Evolutionary conservation across 2,888 invertebrate genomes (phyloP).

Genomic region (Metalampra italica): DNA sequence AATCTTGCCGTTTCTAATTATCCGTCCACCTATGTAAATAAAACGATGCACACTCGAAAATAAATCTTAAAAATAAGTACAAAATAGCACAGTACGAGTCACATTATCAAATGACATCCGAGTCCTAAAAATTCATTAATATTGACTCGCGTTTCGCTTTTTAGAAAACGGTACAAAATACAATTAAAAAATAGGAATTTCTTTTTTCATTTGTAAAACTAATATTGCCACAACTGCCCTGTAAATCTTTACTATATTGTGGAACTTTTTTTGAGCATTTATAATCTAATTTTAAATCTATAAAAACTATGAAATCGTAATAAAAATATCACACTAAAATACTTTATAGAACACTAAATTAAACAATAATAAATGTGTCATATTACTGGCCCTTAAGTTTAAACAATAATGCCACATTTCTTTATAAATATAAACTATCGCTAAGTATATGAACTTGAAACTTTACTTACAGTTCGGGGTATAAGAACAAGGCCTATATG

Average conservation of each 20-base stretch:
- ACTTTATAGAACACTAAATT: neutral
- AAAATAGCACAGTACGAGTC: slow-evolving; percentile 1
- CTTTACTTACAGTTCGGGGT: too few species aligned
- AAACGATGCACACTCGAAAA: neutral
- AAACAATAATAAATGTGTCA: slow-evolving; percentile 9
- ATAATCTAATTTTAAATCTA: neutral
- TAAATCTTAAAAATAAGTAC: slow-evolving; percentile 2
- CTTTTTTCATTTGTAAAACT: slow-evolving; percentile 4
- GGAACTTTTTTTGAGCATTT: slow-evolving; percentile 9
- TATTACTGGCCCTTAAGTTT: slow-evolving; percentile 13
- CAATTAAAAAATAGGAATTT: slow-evolving; percentile 2
- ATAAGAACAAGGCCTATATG: too few species aligned
- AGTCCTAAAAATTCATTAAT: too few species aligned
- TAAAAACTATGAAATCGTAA: neutral
- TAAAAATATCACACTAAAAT: neutral
- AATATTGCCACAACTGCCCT: slow-evolving; percentile 14
- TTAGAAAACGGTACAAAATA: neutral
- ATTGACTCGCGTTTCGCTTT: neutral
- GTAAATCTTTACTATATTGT: slow-evolving; percentile 7
- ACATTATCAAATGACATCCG: too few species aligned
- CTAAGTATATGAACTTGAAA: too few species aligned
- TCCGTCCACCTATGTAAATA: slow-evolving; percentile 6
- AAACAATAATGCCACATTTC: slow-evolving; percentile 8
- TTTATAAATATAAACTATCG: neutral
- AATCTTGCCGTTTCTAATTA: too few species aligned